phyloP scores from a whole-genome alignment of 1,140 invertebrate genomes.

The Episyrphus balteatus region DNA sequence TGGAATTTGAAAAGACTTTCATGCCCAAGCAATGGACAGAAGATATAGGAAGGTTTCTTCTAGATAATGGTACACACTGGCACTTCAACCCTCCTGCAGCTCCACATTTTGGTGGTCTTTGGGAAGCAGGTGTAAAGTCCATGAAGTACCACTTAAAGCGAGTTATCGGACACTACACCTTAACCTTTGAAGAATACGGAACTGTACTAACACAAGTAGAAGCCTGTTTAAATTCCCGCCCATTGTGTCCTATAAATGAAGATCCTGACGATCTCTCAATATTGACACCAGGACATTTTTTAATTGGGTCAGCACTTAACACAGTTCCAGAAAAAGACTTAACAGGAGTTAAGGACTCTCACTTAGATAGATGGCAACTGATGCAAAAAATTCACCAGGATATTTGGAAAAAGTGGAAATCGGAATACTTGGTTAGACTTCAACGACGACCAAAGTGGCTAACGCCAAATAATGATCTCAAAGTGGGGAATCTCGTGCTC shows the following conservation, averaged over 20 bases:
- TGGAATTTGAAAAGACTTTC: not conserved
- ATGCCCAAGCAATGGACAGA: not conserved
- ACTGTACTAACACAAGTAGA: constrained; percentile 18
- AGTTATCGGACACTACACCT: constrained; percentile 6
- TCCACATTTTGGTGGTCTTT: no score
- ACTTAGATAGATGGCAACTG: no score
- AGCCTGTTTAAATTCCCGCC: constrained; percentile 19
- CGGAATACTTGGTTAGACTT: constrained; percentile 7
- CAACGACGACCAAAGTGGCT: constrained; percentile 21
- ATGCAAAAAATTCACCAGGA: no score
- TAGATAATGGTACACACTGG: not conserved
- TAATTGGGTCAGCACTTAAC: no score
- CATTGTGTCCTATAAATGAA: constrained; percentile 14
- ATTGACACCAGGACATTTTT: constrained; percentile 33
- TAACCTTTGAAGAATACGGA: constrained; percentile 16
- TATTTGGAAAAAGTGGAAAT: no score
- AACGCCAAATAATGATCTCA: not conserved
- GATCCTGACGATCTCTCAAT: constrained; percentile 18
- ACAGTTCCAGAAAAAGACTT: no score
- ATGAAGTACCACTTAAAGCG: no score
- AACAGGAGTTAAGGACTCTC: no score
- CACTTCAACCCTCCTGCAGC: constrained; percentile 6
- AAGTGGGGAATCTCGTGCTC: constrained; percentile 6
- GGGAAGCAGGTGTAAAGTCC: no score
- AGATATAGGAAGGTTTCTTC: not conserved